Evolutionary conservation across 2,113 vertebrate genomes (phyloP), one percentile per base, ranked within the genome.

Genomic region (Desmodus rotundus): DNA sequence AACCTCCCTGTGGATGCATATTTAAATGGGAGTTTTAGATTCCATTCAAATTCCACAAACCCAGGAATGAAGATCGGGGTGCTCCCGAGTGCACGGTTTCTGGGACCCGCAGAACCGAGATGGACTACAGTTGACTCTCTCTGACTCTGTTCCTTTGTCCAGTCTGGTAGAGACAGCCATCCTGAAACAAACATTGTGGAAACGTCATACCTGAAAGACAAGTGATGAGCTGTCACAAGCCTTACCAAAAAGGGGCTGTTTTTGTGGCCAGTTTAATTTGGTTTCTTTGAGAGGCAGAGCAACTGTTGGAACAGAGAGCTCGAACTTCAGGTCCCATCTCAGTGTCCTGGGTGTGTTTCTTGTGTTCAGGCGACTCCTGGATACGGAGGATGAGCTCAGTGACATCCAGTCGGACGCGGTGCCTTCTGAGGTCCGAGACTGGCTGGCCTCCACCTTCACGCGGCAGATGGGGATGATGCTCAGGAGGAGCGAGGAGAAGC

Each of bases 391-490:
- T 98, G 99, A 99, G 94, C 99, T 99, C 97, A 99, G 99, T 58
- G 99, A 99, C 98, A 99, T 99, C 97, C 99, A 99, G 96, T 99
- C 99, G 0, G 99, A 99, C 89, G 99, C 99, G 0, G 99, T 99
- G 96, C 99, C 99, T n/a, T 99, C 99, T 0, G 99, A 99, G 97
- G 99, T 99, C 94, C 99, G 99, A 52, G 99, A 99, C 94, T 99
- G 99, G 99, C 98, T 99, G 98, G 99, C 99, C 89, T 99, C 99
- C 95, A 99, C 99, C 96, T 99, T 99, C 97, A 99, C 99, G 0
- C 98, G 99, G 43, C 99, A 99, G 98, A 99, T 99, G 99, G 99
- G 99, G 47, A 98, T 99, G 98, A 99, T 99, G 99, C 98, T 99
- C 74, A 98, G 98, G 78, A 98, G 99, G 80, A 99, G 98, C 0